Conservation (phyloP, 2,113 vertebrate species). For the Haemorhous mexicanus region DNA sequence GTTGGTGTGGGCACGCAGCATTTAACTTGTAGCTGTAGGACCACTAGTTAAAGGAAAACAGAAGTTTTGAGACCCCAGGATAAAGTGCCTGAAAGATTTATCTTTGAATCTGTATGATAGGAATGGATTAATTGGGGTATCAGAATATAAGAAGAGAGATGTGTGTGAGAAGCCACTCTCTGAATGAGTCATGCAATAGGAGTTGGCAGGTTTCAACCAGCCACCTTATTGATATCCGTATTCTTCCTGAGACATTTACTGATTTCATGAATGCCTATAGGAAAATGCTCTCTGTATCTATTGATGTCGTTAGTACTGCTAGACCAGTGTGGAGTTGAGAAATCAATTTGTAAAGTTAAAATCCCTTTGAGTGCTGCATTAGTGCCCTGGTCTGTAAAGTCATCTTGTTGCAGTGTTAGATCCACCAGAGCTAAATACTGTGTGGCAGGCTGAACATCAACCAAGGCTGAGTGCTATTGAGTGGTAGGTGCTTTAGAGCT, state of each 20-base stretch:
- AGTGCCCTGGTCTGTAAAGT: neutral
- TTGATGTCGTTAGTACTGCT: neutral
- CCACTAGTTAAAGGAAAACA: neutral
- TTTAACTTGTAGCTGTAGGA: neutral
- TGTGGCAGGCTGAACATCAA: neutral
- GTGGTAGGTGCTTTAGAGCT: neutral
- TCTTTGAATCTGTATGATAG: neutral
- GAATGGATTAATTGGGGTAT: neutral
- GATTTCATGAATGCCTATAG: neutral
- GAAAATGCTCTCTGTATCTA: neutral
- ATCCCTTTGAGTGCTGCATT: neutral
- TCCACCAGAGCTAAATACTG: neutral
- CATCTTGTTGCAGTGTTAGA: neutral
- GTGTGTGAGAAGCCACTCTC: neutral
- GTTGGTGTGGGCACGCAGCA: rapidly evolving
- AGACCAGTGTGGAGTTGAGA: neutral
- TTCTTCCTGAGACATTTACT: neutral
- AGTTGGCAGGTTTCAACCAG: neutral
- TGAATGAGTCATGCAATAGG: neutral
- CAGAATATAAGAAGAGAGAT: neutral
- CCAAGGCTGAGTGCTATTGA: neutral
- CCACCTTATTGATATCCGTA: rapidly evolving
- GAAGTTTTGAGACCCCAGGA: neutral
- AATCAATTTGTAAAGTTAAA: neutral
- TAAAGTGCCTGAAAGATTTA: neutral